phyloP scores from a whole-genome alignment of 1,140 invertebrate genomes.

The Nilaparvata lugens region DNA sequence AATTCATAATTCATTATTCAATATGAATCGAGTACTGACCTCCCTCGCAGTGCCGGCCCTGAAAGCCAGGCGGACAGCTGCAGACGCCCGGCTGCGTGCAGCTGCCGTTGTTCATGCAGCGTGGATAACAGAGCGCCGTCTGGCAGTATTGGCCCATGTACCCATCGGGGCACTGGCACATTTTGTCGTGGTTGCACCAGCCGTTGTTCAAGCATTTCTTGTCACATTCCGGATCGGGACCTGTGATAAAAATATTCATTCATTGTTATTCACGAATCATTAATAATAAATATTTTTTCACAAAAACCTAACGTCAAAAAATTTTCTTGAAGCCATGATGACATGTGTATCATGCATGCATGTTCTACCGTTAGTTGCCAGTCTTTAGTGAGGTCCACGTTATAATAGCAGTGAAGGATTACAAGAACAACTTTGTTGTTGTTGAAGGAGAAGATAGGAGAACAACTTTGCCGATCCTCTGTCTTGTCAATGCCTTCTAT shows the following conservation, averaged over 20 bases:
- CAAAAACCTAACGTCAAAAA: not conserved
- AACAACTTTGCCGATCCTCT: too few species aligned
- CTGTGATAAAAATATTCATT: too few species aligned
- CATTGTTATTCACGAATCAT: too few species aligned
- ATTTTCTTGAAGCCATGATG: too few species aligned
- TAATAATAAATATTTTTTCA: slow-evolving; percentile 5
- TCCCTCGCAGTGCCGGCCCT: slow-evolving; percentile 86
- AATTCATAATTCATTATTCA: too few species aligned
- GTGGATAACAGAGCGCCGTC: slow-evolving; percentile 82
- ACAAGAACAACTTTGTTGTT: too few species aligned
- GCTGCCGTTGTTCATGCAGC: slow-evolving; percentile 85
- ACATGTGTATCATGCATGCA: too few species aligned
- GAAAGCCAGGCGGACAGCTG: slow-evolving; percentile 76
- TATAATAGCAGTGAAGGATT: too few species aligned
- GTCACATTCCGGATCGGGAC: slow-evolving; percentile 78
- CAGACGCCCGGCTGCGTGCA: slow-evolving; percentile 81
- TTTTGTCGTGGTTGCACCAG: slow-evolving; percentile 68
- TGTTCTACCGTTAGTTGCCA: too few species aligned
- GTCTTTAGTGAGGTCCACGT: too few species aligned
- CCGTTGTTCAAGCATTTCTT: slow-evolving; percentile 76
- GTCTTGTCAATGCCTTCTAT: too few species aligned
- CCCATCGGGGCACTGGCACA: slow-evolving; percentile 78
- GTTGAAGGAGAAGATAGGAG: too few species aligned
- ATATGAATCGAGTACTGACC: slow-evolving; percentile 42
- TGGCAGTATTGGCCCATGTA: slow-evolving; percentile 83